phyloP scores from a whole-genome alignment of 2,797 vertebrate species.

The Apodemus agrarius region DNA sequence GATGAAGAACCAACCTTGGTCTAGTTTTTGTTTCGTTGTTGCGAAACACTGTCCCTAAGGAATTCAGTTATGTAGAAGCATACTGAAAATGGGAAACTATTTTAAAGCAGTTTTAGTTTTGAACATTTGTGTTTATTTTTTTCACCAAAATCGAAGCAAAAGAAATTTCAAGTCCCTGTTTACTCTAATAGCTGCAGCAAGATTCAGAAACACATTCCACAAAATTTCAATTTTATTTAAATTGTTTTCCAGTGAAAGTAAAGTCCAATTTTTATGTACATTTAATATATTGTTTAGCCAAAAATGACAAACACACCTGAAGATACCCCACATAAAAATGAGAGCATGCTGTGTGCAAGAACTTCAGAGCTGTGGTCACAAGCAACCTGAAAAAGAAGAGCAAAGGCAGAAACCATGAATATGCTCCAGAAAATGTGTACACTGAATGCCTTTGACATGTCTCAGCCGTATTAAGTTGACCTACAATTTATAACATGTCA shows the following conservation, averaged over 20 bases:
- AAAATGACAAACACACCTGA: neutral
- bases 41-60: neutral
- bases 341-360: neutral
- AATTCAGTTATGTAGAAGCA: neutral
- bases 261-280: neutral
- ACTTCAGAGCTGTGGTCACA: neutral
- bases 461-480: neutral
- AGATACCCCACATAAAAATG: neutral
- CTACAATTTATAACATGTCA: neutral
- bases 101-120: slow-evolving; percentile 28
- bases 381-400: neutral
- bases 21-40: neutral
- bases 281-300: neutral
- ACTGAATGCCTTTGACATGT: neutral
- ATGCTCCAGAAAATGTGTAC: neutral
- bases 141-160: slow-evolving; percentile 21
- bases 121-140: neutral
- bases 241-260: slow-evolving; percentile 12
- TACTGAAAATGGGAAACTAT: neutral
- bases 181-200: neutral
- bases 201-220: neutral
- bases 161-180: neutral
- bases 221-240: slow-evolving; percentile 29
- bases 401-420: neutral
- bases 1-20: neutral